Evolutionary conservation across 1,140 invertebrate species (phyloP), one percentile per base, ranked within the genome.

Genomic region (Pararge aegeria): DNA sequence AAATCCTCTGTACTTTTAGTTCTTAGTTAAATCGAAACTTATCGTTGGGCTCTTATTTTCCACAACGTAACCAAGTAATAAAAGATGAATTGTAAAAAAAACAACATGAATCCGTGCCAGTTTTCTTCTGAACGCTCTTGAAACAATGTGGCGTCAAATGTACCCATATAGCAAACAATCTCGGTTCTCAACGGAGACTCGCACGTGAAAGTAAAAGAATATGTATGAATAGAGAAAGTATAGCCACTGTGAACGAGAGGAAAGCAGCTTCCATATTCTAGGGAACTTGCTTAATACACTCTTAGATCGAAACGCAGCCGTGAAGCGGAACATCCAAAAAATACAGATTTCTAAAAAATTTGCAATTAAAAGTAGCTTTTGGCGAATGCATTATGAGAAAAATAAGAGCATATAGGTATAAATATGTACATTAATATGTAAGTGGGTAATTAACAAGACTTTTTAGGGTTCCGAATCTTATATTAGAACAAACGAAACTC

Each of bases 201-300:
- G 63, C 60, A 57, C 70, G 78, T 74, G 83, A 86, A 86, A 86
- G 83, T 80, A 76, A 78, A 52, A 77, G 76, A 74, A 67, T 75
- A 72, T 70, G 63, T 75, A 78, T 83, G 80, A 83, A 81, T 78
- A 81, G 80, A 82, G 83, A 86, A 86, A 86, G 83, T 82, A 78
- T 69, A 66, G 57, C 42, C 63, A 30, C 71, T 79, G 75, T 68
- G 79, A 82, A 70, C 69, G 65, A 60, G 63, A 68, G 61, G 78
- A 76, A 78, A 81, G 76, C 69, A 73, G 66, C 66, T 65, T 70
- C 61, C 70, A 74, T 70, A 68, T 65, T 67, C 61, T 62, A 54
- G 59, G 64, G 58, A 61, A 70, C 51, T 59, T 30, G 27, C 42
- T 30, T 1, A 55, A 55, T 55, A 38, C 42, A 54, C 34, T 53